phyloP scores from a whole-genome alignment of 2,797 vertebrate genomes.

The Coluber constrictor region DNA sequence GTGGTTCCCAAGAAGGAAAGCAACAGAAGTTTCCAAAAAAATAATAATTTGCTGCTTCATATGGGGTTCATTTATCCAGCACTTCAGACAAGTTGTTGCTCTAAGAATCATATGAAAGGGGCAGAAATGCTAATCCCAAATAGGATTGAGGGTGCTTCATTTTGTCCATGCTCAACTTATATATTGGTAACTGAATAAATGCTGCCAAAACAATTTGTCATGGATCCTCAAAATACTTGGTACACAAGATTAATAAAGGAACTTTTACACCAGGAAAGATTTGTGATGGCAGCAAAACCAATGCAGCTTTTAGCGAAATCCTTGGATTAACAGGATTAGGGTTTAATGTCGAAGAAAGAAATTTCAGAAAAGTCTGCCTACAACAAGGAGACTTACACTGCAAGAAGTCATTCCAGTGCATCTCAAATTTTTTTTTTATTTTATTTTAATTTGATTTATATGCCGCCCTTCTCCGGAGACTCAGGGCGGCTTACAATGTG shows the following conservation, averaged over 20 bases:
- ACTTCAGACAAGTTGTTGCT: not conserved
- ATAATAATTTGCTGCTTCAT: not conserved
- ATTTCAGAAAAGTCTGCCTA: not conserved
- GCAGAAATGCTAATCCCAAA: not conserved
- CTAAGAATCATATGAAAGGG: not conserved
- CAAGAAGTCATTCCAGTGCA: not conserved
- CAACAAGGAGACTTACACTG: not conserved
- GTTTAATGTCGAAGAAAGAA: not conserved
- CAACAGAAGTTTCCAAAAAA: not conserved
- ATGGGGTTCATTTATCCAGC: not conserved
- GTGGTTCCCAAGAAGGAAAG: not conserved
- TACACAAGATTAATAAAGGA: not conserved
- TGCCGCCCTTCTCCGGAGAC: no score
- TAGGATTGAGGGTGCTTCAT: not conserved
- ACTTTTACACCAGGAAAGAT: not conserved
- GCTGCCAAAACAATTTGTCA: not conserved
- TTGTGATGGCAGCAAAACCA: not conserved
- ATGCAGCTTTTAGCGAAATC: not conserved
- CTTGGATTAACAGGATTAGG: not conserved
- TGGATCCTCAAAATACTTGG: not conserved
- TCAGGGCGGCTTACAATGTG: no score
- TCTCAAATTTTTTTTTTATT: no score
- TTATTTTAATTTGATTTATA: no score
- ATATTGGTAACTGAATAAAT: not conserved
- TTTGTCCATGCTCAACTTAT: not conserved